Percentiles rank a stretch among this genome's conserved stretches.
These are phyloP conservation scores for Betta splendens DNA, from an alignment of 2,797 vertebrate genomes.

Conservation along the genomic window DNA sequence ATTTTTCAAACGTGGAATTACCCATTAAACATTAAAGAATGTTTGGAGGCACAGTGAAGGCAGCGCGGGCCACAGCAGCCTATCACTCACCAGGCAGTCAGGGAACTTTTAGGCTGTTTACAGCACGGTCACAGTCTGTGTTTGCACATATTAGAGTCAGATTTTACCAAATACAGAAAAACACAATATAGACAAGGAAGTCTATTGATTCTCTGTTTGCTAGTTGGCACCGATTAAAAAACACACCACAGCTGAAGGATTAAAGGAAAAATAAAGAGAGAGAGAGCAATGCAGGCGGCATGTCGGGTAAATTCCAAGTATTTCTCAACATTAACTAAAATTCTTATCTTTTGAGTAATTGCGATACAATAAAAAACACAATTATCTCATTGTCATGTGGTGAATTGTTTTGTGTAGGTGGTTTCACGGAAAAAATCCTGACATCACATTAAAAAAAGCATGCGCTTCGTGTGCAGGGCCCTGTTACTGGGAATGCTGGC, in stretches of 20 bases:
- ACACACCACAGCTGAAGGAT: background rate
- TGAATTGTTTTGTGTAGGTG: background rate
- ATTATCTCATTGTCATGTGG: background rate
- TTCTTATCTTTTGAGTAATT: background rate
- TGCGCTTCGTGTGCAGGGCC: background rate
- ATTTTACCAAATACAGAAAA: background rate
- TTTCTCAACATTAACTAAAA: background rate
- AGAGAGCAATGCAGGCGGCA: no score
- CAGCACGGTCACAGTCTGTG: background rate
- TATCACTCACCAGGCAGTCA: constrained; percentile 2
- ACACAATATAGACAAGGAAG: background rate
- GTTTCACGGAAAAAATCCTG: background rate
- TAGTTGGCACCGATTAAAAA: background rate
- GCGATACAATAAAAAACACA: background rate
- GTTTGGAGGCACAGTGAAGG: background rate
- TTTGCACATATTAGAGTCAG: constrained; percentile 1
- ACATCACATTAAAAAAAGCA: background rate
- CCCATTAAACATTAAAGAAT: background rate
- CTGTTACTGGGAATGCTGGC: background rate
- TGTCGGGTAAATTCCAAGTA: background rate
- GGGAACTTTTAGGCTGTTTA: constrained; percentile 1
- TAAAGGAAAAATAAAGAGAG: background rate
- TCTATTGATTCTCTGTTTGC: background rate
- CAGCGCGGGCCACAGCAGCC: background rate
- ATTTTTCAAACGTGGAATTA: background rate